phyloP scores from a whole-genome alignment of 1,140 invertebrate species.

The Triops cancriformis region DNA sequence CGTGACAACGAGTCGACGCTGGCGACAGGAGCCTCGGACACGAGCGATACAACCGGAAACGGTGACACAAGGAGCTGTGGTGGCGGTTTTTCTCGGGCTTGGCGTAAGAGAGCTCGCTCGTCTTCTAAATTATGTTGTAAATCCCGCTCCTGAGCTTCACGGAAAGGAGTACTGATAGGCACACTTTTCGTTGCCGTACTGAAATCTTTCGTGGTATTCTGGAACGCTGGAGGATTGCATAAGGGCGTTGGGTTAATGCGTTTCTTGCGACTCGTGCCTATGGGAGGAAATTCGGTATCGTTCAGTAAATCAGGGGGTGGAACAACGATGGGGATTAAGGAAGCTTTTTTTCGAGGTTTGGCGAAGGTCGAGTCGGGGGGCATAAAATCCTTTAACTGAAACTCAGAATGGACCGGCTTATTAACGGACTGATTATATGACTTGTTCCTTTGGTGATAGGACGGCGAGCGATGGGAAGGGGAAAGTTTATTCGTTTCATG shows the following conservation, averaged over 20 bases:
- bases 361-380: not conserved
- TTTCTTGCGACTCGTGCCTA: conserved; percentile 4
- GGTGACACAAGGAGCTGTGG: not conserved
- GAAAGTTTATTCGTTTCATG: not conserved
- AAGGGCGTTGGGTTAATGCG: not conserved
- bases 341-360: not conserved
- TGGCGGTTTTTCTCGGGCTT: conserved; percentile 16
- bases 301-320: not conserved
- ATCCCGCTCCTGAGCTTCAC: conserved; percentile 19
- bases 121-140: conserved; percentile 14
- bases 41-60: not conserved
- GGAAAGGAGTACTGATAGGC: conserved; percentile 14
- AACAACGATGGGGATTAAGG: not conserved
- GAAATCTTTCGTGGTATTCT: not conserved
- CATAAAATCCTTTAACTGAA: not conserved
- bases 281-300: conserved; percentile 14
- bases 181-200: not conserved
- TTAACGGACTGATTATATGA: not conserved
- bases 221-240: not conserved
- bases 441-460: not conserved
- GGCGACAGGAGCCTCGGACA: not conserved
- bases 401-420: not conserved
- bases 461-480: not conserved
- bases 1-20: not conserved
- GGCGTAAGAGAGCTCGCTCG: conserved; percentile 22